Evolutionary conservation across 2,888 invertebrate species (phyloP), one percentile per base, ranked within the genome.

Genomic region (Agrochola lota): DNA sequence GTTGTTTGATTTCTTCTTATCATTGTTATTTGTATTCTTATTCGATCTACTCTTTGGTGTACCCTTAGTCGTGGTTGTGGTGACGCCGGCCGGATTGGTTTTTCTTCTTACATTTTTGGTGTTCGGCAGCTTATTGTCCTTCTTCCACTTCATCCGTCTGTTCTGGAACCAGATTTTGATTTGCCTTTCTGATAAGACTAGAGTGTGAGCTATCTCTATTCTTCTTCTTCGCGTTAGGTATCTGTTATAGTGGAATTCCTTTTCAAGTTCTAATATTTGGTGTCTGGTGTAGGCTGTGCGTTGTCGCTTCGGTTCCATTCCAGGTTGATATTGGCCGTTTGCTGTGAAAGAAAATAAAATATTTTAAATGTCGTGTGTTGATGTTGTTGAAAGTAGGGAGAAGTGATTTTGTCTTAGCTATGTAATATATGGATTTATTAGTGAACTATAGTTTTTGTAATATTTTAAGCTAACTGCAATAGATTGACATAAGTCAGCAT

Each of bases 171-270:
- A 98, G 75, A 98, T 98, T 95, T 98, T 98, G 74, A 98, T 98
- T 94, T 99, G 98, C 80, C 98, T 95, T 91, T 98, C 98, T 97
- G 99, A 99, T 91, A 99, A 97, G 94, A 99, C 98, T 94, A 99
- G 97, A 90, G 99, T 98, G 96, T 99, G 99, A 66, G 99, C 99
- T 94, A 99, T 99, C 97, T 99, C 99, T 96, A 99, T 99, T 94
- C 99, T 97, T 96, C 99, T 97, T 94, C 99, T 97, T 90, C 99
- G 97, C 81, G 99, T 99, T 95, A 99, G 97, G 97, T 99, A 99
- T 93, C 99, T 98, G 97, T 99, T 99, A 97, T 98, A 99, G 95
- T 99, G 99, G 96, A 99, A 99, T 97, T 99, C 99, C 95, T 99
- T 99, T 95, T 99, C 99, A 92, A 99, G 97, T 96, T 99, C 99